Conservation (phyloP, 2,888 invertebrate genomes). For the Eurytoma adleriae region DNA sequence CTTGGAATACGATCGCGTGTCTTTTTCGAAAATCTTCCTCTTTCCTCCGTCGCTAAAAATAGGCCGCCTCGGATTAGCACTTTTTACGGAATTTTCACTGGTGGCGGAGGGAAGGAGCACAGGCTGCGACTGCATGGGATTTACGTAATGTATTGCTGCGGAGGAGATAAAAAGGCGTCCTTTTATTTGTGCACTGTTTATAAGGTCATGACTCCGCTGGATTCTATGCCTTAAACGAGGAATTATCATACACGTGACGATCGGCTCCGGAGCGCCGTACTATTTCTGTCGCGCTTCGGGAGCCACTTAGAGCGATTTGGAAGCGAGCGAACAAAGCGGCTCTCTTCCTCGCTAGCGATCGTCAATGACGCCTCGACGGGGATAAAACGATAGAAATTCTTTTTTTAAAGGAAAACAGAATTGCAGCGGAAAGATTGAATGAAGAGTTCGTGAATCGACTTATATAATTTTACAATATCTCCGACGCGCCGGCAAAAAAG, state of each 20-base stretch:
- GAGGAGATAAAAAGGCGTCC: too few relatives aligned
- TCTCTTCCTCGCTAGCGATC: too few relatives aligned
- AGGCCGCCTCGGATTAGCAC: slow-evolving; percentile 17
- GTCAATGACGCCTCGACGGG: too few relatives aligned
- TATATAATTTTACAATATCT: slow-evolving; percentile 14
- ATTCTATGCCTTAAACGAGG: too few relatives aligned
- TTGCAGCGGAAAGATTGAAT: neutral
- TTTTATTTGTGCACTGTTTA: too few relatives aligned
- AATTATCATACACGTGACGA: neutral
- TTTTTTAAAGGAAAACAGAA: too few relatives aligned
- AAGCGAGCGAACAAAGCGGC: slow-evolving; percentile 19
- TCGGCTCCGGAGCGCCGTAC: neutral
- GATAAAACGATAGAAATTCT: too few relatives aligned
- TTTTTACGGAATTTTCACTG: neutral
- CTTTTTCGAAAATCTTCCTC: neutral
- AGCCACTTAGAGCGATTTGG: slow-evolving; percentile 18
- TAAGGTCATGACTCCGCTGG: too few relatives aligned
- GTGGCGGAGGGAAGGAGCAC: too few relatives aligned
- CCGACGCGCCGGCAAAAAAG: slow-evolving; percentile 1
- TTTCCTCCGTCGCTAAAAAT: slow-evolving; percentile 17
- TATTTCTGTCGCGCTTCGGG: slow-evolving; percentile 1
- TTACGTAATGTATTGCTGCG: too few relatives aligned
- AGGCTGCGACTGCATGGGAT: too few relatives aligned
- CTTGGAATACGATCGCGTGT: too few relatives aligned
- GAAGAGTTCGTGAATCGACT: neutral